These are phyloP conservation scores for Actinostola sp. DNA, from an alignment of 92 coral and sea anemone species.

Conservation along the genomic window DNA sequence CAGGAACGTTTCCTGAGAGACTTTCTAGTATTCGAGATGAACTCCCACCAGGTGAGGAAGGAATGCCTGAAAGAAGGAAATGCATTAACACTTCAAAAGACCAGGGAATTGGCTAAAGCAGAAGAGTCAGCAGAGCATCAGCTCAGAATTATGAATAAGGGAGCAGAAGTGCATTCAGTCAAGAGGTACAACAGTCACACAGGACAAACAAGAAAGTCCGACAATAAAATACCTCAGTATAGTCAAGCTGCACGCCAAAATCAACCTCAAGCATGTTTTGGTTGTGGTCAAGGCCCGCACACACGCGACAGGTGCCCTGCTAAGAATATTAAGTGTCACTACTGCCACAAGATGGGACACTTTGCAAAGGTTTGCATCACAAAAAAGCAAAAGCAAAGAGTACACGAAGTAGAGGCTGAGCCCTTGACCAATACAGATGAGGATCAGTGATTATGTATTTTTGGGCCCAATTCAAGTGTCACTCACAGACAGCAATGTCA, in stretches of 20 bases:
- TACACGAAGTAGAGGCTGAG: conserved; percentile 32
- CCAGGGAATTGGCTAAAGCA: conserved; percentile 41
- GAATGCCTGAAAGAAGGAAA: conserved; percentile 59
- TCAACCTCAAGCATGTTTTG: conserved; percentile 26
- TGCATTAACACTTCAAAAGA: conserved; percentile 28
- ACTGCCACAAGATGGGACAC: conserved; percentile 45
- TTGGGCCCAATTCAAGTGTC: conserved; percentile 36
- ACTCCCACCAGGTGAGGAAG: conserved; percentile 41
- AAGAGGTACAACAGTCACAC: background rate
- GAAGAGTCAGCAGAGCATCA: conserved; percentile 43
- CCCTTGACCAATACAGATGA: too few relatives aligned
- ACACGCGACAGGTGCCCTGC: conserved; percentile 43
- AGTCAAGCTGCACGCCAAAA: background rate
- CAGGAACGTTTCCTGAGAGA: conserved; percentile 51
- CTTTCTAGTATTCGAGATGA: conserved; percentile 50
- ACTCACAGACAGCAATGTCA: conserved; percentile 40
- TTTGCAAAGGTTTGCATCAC: conserved; percentile 45
- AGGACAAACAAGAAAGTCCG: conserved; percentile 30
- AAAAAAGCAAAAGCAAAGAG: conserved; percentile 38
- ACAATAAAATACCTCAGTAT: background rate
- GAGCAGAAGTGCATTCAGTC: conserved; percentile 28
- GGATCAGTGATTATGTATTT: too few relatives aligned
- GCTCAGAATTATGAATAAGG: conserved; percentile 31
- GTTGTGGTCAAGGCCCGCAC: conserved; percentile 43
- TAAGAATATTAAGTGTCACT: conserved; percentile 30